phyloP scores from a whole-genome alignment of 1,140 invertebrate genomes.

The Drosophila parabipectinata region DNA sequence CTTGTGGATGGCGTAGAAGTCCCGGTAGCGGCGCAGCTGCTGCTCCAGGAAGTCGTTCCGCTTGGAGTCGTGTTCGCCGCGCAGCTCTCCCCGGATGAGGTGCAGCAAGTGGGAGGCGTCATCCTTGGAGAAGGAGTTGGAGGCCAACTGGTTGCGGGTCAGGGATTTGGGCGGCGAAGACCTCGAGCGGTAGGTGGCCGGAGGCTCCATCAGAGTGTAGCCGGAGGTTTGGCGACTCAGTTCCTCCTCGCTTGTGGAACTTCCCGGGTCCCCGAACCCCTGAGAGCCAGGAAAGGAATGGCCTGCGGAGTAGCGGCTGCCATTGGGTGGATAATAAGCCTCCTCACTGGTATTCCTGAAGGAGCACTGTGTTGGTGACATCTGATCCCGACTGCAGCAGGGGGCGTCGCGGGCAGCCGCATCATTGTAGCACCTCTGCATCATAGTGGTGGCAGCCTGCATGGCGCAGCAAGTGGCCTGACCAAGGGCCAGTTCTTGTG shows the following conservation, averaged over 20 bases:
- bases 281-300: not conserved
- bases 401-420: not conserved
- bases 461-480: not conserved
- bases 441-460: not conserved
- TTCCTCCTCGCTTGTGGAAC: constrained; percentile 1
- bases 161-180: constrained; percentile 8
- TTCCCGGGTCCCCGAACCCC: not conserved
- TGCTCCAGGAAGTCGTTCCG: constrained; percentile 48
- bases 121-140: not conserved
- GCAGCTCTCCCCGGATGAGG: constrained; percentile 47
- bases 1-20: constrained; percentile 30
- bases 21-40: constrained; percentile 54
- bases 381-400: not conserved
- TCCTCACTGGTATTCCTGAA: not conserved
- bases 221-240: not conserved
- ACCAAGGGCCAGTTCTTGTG: not conserved
- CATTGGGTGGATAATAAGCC: not conserved
- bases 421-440: not conserved
- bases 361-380: not conserved
- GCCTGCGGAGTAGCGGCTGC: not conserved
- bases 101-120: constrained; percentile 29
- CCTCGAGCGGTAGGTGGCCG: constrained; percentile 1
- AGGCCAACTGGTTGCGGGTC: not conserved
- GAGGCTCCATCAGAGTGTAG: not conserved
- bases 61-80: constrained; percentile 33